These are phyloP conservation scores for Eubasilissa regina DNA, from an alignment of 1,140 invertebrate species.

Conservation along the genomic window DNA sequence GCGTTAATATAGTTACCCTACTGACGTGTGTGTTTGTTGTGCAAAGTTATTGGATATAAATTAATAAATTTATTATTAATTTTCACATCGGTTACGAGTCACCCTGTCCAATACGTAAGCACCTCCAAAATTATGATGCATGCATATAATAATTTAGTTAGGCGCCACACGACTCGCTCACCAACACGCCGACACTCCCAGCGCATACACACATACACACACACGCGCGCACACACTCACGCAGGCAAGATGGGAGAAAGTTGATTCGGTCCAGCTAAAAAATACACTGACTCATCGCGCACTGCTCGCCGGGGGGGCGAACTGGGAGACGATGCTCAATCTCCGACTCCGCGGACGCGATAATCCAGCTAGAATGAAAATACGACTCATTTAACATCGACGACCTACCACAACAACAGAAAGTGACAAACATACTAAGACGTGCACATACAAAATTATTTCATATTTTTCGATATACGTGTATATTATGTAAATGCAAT, in stretches of 20 bases:
- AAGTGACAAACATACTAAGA: too few species aligned
- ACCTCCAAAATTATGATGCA: neutral
- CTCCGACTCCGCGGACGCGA: too few species aligned
- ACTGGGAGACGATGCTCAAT: too few species aligned
- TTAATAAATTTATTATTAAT: neutral
- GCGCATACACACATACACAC: neutral
- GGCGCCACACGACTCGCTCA: neutral
- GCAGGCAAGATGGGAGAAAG: slow-evolving; percentile 5
- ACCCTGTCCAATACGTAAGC: slow-evolving; percentile 5
- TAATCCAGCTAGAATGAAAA: too few species aligned
- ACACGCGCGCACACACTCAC: neutral
- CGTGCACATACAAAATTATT: too few species aligned
- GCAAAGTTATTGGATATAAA: too few species aligned
- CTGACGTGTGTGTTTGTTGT: too few species aligned
- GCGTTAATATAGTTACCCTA: too few species aligned
- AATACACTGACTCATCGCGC: slow-evolving; percentile 1
- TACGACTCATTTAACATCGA: too few species aligned
- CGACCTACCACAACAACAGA: too few species aligned
- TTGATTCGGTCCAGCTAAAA: slow-evolving; percentile 3
- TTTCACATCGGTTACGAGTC: neutral
- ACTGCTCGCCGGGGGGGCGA: neutral
- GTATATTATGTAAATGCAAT: too few species aligned
- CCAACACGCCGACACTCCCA: neutral
- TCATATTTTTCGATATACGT: too few species aligned
- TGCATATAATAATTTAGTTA: slow-evolving; percentile 12